Evolutionary conservation across 2,888 invertebrate genomes (phyloP).

Genomic region (Brachynemurus nebulosus): DNA sequence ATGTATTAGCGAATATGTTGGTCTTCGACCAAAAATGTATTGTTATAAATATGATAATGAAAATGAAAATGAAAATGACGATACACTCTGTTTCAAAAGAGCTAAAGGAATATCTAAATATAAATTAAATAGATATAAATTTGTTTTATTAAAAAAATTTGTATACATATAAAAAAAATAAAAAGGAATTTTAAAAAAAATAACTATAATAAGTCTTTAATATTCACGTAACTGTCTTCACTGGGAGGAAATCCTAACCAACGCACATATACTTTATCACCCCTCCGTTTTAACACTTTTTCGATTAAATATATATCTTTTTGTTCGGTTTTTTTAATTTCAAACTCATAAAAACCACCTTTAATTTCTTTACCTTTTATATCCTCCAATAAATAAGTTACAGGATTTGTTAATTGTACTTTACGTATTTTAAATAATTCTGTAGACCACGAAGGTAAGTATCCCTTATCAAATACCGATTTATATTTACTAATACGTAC

Average conservation of each 20-base stretch:
- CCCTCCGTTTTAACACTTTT: background rate
- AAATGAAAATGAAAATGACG: no score
- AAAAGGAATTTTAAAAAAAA: no score
- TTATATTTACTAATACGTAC: background rate
- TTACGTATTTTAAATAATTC: background rate
- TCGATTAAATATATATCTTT: background rate
- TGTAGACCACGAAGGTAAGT: background rate
- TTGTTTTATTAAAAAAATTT: no score
- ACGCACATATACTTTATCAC: background rate
- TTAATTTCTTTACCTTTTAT: background rate
- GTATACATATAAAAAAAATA: no score
- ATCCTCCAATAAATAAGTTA: background rate
- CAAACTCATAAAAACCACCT: background rate
- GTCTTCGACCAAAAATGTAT: slow-evolving; percentile 23
- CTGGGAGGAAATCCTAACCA: background rate
- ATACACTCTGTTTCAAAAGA: slow-evolving; percentile 1
- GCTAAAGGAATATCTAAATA: slow-evolving; percentile 12
- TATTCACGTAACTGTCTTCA: no score
- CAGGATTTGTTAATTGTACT: background rate
- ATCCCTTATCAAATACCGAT: background rate
- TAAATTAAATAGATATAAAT: no score
- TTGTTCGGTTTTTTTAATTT: background rate
- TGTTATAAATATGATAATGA: slow-evolving; percentile 15
- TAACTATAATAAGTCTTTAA: no score
- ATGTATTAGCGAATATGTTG: slow-evolving; percentile 20